Evolutionary conservation across 2,797 vertebrate species (phyloP).

Genomic region (Acridotheres tristis): DNA sequence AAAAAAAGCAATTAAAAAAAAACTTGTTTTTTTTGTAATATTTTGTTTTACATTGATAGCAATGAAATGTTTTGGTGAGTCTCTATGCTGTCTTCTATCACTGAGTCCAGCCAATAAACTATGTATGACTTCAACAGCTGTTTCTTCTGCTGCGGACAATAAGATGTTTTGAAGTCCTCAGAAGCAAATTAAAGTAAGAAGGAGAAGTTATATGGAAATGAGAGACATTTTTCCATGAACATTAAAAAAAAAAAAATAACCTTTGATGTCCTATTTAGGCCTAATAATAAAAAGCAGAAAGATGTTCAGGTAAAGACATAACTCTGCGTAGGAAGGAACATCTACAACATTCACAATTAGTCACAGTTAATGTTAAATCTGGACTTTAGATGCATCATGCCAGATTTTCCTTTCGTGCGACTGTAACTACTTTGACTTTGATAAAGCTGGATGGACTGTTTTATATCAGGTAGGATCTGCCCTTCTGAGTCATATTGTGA

Average conservation of each 20-base stretch:
- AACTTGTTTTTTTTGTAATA: not conserved
- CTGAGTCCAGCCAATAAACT: constrained; percentile 53
- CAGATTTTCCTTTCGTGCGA: constrained; percentile 28
- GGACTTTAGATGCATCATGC: not conserved
- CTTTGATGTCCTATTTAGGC: constrained; percentile 54
- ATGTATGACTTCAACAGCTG: constrained; percentile 66
- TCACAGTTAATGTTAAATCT: constrained; percentile 19
- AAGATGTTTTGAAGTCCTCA: constrained; percentile 64
- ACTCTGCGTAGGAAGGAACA: constrained; percentile 48
- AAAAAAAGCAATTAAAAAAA: not conserved
- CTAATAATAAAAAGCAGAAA: constrained; percentile 66
- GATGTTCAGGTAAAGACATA: constrained; percentile 59
- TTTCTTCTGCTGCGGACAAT: constrained; percentile 44
- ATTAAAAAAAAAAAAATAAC: not conserved
- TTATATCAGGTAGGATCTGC: constrained; percentile 46
- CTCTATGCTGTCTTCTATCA: constrained; percentile 57
- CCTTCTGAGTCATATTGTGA: constrained; percentile 24
- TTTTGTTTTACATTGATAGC: not conserved
- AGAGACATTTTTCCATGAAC: constrained; percentile 37
- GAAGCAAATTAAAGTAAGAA: constrained; percentile 66
- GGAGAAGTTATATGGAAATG: constrained; percentile 5
- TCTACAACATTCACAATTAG: constrained; percentile 29
- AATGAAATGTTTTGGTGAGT: constrained; percentile 33
- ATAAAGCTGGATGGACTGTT: constrained; percentile 42
- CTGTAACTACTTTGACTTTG: constrained; percentile 21